Evolutionary conservation across 2,797 vertebrate genomes (phyloP).

Genomic region (Parotocinclus haroldoi): DNA sequence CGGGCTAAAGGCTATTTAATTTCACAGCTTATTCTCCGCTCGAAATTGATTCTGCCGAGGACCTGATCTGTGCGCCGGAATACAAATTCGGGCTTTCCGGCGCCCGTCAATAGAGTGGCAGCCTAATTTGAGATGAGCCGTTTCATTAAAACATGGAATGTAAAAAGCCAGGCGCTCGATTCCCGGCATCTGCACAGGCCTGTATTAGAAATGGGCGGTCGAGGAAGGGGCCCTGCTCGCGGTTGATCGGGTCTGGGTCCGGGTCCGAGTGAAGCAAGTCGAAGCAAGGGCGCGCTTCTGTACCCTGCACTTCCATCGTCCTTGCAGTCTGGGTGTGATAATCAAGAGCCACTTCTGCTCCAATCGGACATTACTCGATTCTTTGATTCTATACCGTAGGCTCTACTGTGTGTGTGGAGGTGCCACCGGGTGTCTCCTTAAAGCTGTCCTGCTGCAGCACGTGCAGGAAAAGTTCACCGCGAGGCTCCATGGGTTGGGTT

Average conservation of each 20-base stretch:
- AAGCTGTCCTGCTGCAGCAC: too few relatives aligned
- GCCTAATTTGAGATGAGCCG: constrained; percentile 42
- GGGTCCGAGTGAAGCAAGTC: background rate
- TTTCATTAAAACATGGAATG: constrained; percentile 48
- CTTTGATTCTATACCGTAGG: too few relatives aligned
- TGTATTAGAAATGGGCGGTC: constrained; percentile 36
- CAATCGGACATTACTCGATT: too few relatives aligned
- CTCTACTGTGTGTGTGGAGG: too few relatives aligned
- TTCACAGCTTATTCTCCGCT: constrained; percentile 54
- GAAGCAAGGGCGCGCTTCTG: background rate
- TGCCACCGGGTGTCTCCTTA: too few relatives aligned
- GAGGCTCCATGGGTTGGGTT: too few relatives aligned
- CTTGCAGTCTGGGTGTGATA: background rate
- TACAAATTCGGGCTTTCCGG: constrained; percentile 49
- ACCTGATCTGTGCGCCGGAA: constrained; percentile 44
- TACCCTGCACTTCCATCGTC: background rate
- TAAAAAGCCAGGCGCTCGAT: constrained; percentile 24
- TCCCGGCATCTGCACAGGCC: constrained; percentile 26
- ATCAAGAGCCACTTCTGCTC: background rate
- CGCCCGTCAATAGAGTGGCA: constrained; percentile 41
- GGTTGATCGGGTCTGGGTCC: background rate
- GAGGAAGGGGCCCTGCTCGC: constrained; percentile 7
- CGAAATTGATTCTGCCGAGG: constrained; percentile 52
- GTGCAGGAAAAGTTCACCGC: too few relatives aligned
- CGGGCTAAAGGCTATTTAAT: constrained; percentile 54